Base-by-base conservation (phyloP, 2,797 vertebrate species). In the Darevskia nairensis region DNA sequence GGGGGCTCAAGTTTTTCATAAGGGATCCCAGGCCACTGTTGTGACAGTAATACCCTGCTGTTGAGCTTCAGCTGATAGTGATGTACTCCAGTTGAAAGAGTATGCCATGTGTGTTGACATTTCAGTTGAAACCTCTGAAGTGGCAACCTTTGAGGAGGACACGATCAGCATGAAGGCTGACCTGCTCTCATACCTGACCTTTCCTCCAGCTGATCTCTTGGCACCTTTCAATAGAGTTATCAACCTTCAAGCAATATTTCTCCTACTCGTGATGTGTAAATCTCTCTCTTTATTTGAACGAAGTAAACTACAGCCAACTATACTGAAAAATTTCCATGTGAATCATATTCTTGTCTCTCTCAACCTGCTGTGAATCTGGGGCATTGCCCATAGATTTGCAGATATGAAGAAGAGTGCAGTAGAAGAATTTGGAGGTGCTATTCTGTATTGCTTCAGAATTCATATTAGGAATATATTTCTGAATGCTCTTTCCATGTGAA, bases 161-260 rank as follows among this genome's bases (percentile, higher is more conserved):
- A 59, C 21, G 21, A 64, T 29, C 46, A 80, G 32, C 68, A 35
- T 80, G 76, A 72, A 84, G 68, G 21, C 6, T 84, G 50, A 83
- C 61, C 64, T 69, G 64, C n/a, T 39, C 69, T 68, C 25, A 66
- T 77, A 50, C 39, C 19, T 83, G 64, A 80, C 76, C 76, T 89
- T 89, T 80, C 25, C 39, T 64, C 39, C 17, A 17, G 29, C 50
- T 72, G 50, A 32, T 89, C 50, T 84, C 77, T 74, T 84, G 87
- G 21, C 68, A 80, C 35, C 68, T 84, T 88, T 80, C 66, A 74
- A 84, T 46, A 89, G 29, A 85, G 82, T 10, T 80, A n/a, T 41
- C 50, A n/a, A n/a, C 46, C 41, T 59, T 13, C 27, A 83, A 78
- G 64, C 15, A 66, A 80, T 39, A 80, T 64, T 44, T 64, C 15